Percentiles rank a stretch among this genome's conserved stretches.
phyloP scores from a whole-genome alignment of 2,797 vertebrate genomes.

The Liparis tanakae region DNA sequence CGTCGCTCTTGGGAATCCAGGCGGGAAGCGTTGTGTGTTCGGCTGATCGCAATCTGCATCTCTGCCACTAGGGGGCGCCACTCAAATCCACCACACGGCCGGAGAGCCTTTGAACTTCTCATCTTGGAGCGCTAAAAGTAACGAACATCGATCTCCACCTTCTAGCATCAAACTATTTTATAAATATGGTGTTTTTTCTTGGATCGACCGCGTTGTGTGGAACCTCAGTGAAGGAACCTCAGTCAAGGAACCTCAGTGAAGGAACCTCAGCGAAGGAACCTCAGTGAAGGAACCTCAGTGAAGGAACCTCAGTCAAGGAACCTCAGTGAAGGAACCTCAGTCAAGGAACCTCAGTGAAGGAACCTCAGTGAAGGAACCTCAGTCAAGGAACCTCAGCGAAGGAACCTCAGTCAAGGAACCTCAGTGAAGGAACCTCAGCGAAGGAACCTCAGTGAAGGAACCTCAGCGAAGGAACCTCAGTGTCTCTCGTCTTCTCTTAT shows the following conservation, averaged over 20 bases:
- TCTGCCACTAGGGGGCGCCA: not conserved
- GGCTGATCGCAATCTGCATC: no score
- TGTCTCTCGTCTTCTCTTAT: no score
- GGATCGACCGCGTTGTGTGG: slow-evolving; percentile 1
- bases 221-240: not conserved
- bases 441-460: not conserved
- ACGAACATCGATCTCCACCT: not conserved
- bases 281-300: no score
- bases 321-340: not conserved
- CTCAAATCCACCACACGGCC: not conserved
- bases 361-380: not conserved
- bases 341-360: slow-evolving; percentile 8
- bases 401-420: not conserved
- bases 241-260: slow-evolving; percentile 11
- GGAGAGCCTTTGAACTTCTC: not conserved
- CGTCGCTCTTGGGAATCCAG: not conserved
- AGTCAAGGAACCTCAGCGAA: not conserved
- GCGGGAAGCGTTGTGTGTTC: not conserved
- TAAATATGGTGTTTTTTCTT: not conserved
- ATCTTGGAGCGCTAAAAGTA: not conserved
- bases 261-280: not conserved
- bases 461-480: no score
- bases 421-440: slow-evolving; percentile 1
- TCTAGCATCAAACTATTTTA: not conserved
- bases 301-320: no score